These are phyloP conservation scores for Enteromius unitaeniatus DNA, from an alignment of 2,797 vertebrate genomes.

Conservation along the genomic window DNA sequence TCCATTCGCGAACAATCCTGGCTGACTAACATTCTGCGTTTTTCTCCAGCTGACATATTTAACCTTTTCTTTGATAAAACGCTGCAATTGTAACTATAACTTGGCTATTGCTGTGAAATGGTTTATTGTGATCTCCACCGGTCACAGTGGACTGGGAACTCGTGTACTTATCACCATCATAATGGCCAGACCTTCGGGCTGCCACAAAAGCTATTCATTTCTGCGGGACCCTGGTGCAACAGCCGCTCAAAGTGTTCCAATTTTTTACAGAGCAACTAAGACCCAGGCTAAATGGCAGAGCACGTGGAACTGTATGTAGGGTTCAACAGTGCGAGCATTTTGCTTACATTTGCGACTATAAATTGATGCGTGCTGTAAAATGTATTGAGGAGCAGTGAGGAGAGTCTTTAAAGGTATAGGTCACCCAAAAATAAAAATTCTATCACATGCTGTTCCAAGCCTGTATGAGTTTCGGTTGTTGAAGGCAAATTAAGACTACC, in stretches of 20 bases:
- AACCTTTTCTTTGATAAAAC: constrained; percentile 24
- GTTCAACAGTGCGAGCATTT: background rate
- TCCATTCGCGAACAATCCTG: background rate
- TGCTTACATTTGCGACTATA: background rate
- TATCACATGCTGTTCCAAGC: background rate
- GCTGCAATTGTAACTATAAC: background rate
- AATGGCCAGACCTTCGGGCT: background rate
- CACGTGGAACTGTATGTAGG: background rate
- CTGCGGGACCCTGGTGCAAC: background rate
- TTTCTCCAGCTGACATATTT: constrained; percentile 13
- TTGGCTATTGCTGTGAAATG: background rate
- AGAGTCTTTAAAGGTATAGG: background rate
- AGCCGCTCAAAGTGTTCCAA: background rate
- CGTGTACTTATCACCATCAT: constrained; percentile 26
- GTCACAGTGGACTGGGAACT: background rate
- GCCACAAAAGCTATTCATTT: constrained; percentile 31
- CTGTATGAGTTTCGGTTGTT: background rate
- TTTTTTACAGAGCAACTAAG: constrained; percentile 2
- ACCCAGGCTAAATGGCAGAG: constrained; percentile 21
- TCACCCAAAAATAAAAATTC: background rate
- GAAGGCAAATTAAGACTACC: background rate
- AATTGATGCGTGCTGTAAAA: background rate
- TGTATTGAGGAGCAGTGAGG: background rate
- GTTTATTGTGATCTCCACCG: constrained; percentile 9
- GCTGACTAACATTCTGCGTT: background rate